These are phyloP conservation scores for Pyrocoelia pectoralis DNA, from an alignment of 2,888 invertebrate species.

Conservation along the genomic window DNA sequence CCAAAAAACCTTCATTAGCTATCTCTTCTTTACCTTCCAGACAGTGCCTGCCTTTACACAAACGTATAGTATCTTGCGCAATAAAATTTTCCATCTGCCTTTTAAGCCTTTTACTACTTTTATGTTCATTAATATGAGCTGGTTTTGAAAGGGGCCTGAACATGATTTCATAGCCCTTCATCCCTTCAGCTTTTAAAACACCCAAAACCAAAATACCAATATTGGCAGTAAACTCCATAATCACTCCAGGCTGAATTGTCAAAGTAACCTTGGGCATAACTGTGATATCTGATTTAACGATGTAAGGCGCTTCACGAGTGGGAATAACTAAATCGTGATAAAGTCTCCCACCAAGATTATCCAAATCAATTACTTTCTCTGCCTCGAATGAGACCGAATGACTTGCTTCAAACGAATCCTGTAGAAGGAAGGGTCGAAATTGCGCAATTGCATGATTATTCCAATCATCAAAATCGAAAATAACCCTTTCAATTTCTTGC, in stretches of 20 bases:
- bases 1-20: constrained; percentile 85
- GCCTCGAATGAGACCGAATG: constrained; percentile 74
- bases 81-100: constrained; percentile 67
- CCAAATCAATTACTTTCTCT: constrained; percentile 65
- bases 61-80: constrained; percentile 71
- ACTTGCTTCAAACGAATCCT: constrained; percentile 79
- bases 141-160: constrained; percentile 71
- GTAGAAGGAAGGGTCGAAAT: constrained; percentile 86
- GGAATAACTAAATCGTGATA: constrained; percentile 71
- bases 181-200: constrained; percentile 84
- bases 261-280: constrained; percentile 94
- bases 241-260: constrained; percentile 86
- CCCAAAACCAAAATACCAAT: constrained; percentile 96
- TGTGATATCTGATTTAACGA: constrained; percentile 89
- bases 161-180: constrained; percentile 75
- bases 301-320: constrained; percentile 74
- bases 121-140: constrained; percentile 49
- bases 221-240: constrained; percentile 93
- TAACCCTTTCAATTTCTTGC: constrained; percentile 77
- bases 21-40: constrained; percentile 65
- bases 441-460: constrained; percentile 95
- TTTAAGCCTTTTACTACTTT: constrained; percentile 52
- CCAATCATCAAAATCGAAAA: constrained; percentile 99
- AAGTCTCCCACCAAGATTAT: constrained; percentile 81
- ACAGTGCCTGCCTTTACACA: constrained; percentile 81